phyloP scores from a whole-genome alignment of 2,797 vertebrate genomes.

The Fundulus diaphanus region DNA sequence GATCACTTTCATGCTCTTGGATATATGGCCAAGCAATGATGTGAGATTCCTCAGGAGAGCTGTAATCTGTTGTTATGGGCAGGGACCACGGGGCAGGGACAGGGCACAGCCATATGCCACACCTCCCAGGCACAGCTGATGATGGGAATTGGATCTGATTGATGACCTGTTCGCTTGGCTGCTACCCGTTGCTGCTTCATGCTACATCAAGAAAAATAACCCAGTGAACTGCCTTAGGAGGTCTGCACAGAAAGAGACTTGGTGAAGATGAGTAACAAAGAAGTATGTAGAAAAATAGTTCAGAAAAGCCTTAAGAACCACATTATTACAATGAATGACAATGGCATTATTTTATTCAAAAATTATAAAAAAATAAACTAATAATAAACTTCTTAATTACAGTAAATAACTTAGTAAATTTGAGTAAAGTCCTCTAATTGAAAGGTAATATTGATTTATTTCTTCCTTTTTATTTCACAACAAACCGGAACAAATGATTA shows the following conservation, averaged over 20 bases:
- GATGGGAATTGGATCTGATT: slow-evolving; percentile 69
- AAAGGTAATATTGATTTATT: too few relatives aligned
- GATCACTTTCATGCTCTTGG: slow-evolving; percentile 64
- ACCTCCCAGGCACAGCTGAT: slow-evolving; percentile 68
- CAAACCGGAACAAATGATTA: too few relatives aligned
- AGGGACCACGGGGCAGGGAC: slow-evolving; percentile 64
- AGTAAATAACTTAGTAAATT: not conserved
- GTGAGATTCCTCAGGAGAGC: slow-evolving; percentile 72
- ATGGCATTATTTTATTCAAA: too few relatives aligned
- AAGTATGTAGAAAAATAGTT: slow-evolving; percentile 37
- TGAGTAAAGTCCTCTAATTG: not conserved
- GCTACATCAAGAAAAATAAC: slow-evolving; percentile 65
- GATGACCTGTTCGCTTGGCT: slow-evolving; percentile 69
- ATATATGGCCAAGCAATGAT: slow-evolving; percentile 73
- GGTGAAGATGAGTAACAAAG: slow-evolving; percentile 36
- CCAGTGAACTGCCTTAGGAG: slow-evolving; percentile 43
- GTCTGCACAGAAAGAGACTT: slow-evolving; percentile 46
- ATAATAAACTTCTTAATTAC: not conserved
- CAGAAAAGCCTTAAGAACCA: slow-evolving; percentile 15
- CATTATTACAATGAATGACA: not conserved
- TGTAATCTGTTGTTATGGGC: slow-evolving; percentile 74
- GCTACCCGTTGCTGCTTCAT: slow-evolving; percentile 58
- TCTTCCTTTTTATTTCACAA: too few relatives aligned
- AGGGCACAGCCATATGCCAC: slow-evolving; percentile 61
- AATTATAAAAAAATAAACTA: not conserved